A percentile compares a stretch with the other conserved stretches of the same genome.
These are phyloP conservation scores for Galago senegalensis DNA, from an alignment of 2,797 vertebrate genomes.

Conservation along the genomic window DNA sequence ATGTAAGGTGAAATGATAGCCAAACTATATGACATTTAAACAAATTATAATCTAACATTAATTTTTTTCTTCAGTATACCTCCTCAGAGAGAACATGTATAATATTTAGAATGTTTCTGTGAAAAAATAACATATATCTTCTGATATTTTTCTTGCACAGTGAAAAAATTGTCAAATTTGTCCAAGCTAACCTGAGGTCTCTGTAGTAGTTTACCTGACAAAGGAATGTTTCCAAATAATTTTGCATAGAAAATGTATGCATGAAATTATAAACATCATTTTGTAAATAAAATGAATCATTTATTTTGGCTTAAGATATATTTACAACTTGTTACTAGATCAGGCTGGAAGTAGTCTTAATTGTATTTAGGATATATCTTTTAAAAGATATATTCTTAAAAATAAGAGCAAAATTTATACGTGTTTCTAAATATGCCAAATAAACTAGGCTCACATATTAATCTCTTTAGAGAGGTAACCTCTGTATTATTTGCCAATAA, in stretches of 20 bases:
- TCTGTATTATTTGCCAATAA: neutral
- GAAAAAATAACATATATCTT: neutral
- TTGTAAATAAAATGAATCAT: neutral
- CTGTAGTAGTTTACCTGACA: neutral
- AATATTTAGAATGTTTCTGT: slow-evolving; percentile 68
- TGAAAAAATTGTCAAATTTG: slow-evolving; percentile 34
- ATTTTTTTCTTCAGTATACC: slow-evolving; percentile 24
- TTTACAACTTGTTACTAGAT: neutral
- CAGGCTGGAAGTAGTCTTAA: neutral
- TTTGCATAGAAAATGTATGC: neutral
- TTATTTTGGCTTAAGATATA: neutral
- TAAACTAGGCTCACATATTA: neutral
- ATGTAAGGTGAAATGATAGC: slow-evolving; percentile 13
- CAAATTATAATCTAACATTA: slow-evolving; percentile 64
- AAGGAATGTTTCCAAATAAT: neutral
- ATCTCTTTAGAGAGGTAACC: neutral
- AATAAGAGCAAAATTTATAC: neutral
- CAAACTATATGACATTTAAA: slow-evolving; percentile 47
- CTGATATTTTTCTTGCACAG: slow-evolving; percentile 8
- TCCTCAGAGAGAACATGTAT: slow-evolving; percentile 26
- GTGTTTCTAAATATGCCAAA: neutral
- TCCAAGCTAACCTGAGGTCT: slow-evolving; percentile 22
- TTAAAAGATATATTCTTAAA: neutral
- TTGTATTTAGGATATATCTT: neutral
- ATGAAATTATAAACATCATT: neutral